Percentiles rank a stretch among this genome's conserved stretches.
Evolutionary conservation across 2,113 vertebrate species (phyloP).

Genomic region (Chiloscyllium plagiosum): DNA sequence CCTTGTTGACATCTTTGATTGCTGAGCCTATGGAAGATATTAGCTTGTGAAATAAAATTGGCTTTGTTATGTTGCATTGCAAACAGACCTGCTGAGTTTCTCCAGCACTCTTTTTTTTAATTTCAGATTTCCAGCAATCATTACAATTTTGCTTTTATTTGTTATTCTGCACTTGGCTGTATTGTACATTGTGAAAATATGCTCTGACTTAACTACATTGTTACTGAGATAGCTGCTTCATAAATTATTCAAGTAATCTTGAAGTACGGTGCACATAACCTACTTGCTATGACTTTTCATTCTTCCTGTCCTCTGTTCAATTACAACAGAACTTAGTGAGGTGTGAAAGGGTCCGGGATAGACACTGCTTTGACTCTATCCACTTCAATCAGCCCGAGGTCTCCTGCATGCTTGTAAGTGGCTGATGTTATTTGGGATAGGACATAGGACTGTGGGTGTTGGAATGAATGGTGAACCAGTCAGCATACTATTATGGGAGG

Average conservation of each 20-base stretch:
- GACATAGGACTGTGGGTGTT: background rate
- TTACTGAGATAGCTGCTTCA: background rate
- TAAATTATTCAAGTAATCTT: background rate
- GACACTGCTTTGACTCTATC: background rate
- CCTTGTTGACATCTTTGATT: background rate
- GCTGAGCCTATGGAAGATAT: background rate
- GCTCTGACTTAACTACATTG: background rate
- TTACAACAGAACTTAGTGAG: background rate
- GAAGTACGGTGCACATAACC: background rate
- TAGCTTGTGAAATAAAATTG: background rate
- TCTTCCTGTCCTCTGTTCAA: background rate
- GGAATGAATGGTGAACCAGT: background rate
- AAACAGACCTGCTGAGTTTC: too few species aligned
- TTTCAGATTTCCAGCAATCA: too few species aligned
- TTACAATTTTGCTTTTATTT: too few species aligned
- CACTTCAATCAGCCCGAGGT: background rate
- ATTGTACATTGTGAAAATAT: background rate
- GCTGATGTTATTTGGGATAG: background rate
- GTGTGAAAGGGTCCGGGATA: background rate
- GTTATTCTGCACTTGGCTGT: background rate
- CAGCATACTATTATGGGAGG: background rate
- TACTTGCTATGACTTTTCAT: background rate
- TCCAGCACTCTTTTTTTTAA: too few species aligned
- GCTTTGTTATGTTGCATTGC: background rate
- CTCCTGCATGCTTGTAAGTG: background rate